Evolutionary conservation across 1,140 invertebrate species (phyloP).

Genomic region (Nasonia giraulti): DNA sequence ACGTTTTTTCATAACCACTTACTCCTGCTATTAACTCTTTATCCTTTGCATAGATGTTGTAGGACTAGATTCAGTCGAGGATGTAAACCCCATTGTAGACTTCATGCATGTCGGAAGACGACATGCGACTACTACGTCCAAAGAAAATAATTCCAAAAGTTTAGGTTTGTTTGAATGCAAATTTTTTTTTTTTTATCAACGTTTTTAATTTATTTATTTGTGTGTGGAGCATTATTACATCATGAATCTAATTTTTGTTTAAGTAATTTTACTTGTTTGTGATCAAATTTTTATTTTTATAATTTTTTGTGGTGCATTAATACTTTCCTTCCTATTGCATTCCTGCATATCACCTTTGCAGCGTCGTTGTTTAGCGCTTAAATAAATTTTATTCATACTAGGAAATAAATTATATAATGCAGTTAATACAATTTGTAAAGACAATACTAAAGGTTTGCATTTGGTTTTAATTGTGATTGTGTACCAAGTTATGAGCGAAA

Average conservation of each 20-base stretch:
- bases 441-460: no score
- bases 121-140: conserved; percentile 41
- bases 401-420: no score
- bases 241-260: not conserved
- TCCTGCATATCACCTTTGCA: not conserved
- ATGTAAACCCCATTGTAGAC: conserved; percentile 45
- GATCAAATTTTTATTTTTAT: not conserved
- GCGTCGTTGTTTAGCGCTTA: not conserved
- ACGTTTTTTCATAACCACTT: not conserved
- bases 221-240: not conserved
- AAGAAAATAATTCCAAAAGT: conserved; percentile 49
- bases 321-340: not conserved
- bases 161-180: conserved; percentile 53
- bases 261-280: not conserved
- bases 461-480: no score
- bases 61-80: conserved; percentile 53
- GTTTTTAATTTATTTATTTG: conserved; percentile 4
- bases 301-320: not conserved
- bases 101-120: conserved; percentile 49
- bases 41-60: conserved; percentile 54
- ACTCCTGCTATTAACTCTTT: conserved; percentile 37
- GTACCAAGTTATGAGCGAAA: no score
- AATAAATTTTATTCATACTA: not conserved
- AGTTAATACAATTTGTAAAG: not conserved
- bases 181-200: conserved; percentile 12